Base-by-base conservation (phyloP, 2,113 vertebrate species). In the Paramisgurnus dabryanus region DNA sequence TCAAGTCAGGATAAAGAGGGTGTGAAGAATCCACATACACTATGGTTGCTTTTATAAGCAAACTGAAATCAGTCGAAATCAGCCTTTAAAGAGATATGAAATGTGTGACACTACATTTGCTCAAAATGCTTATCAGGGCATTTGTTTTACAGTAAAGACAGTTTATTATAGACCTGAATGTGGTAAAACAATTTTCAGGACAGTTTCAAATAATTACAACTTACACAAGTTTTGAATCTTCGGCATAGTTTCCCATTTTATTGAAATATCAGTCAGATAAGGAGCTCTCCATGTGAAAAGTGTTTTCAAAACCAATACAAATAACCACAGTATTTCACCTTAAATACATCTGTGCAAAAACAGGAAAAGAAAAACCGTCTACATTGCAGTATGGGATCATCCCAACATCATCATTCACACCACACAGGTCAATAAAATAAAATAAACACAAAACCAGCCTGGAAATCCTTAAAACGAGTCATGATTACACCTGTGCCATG, bases 291-390 rank as follows among this genome's bases (percentile, higher is more conserved):
- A 95, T 94, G 89, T 92, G 72, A 82, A 79, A 91, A 91, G 93
- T 94, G 94, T 94, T 86, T 91, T 87, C 91, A 92, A 92, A 58
- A 93, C 95, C 88, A 90, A 95, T 94, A 95, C 91, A 94, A 77
- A 82, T 64, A 86, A 85, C 91, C 66, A 93, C 90, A 93, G 95
- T 91, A 89, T 90, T 91, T 93, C 95, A 95, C 95, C 94, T 97
- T 96, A 96, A 97, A 96, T 97, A 98, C 93, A 94, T 95, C 93
- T 97, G 96, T 97, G 96, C 95, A 95, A 96, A 96, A 91, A 77
- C 47, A 73, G 79, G 53, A 50, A 50, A 69, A 96, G 95, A 96
- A 90, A 65, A 18, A 78, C 58, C 15, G 94, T 95, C 94, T 95
- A 95, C 93, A 94, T 95, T 93, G 93, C 93, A 93, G 93, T 93